A percentile compares a stretch with the other conserved stretches of the same genome.
Evolutionary conservation across 2,888 invertebrate genomes (phyloP).

Genomic region (Rhogogaster chlorosoma): DNA sequence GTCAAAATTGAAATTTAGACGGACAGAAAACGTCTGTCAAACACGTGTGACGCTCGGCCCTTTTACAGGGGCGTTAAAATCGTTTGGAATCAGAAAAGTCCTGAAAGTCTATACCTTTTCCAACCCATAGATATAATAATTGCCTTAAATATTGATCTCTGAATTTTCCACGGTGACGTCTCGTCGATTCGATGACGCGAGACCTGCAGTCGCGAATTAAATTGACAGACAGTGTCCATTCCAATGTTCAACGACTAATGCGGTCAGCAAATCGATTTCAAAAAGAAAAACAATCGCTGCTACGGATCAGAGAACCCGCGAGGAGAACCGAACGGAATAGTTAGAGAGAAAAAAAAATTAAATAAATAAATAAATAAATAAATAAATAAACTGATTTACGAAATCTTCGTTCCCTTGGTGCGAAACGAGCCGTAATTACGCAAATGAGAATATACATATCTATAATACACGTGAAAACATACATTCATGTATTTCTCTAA

Average conservation of each 20-base stretch:
- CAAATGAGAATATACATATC: constrained; percentile 14
- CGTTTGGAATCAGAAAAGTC: no score
- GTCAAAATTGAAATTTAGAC: constrained; percentile 28
- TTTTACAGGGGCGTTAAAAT: not conserved
- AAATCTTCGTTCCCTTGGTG: constrained; percentile 24
- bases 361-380: not conserved
- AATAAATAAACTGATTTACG: constrained; percentile 35
- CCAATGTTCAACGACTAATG: not conserved
- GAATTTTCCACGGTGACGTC: not conserved
- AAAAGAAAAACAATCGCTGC: constrained; percentile 34
- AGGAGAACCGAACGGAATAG: not conserved
- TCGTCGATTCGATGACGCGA: not conserved
- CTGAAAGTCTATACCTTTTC: not conserved
- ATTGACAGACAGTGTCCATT: constrained; percentile 7
- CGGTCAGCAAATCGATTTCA: constrained; percentile 44
- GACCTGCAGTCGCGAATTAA: not conserved
- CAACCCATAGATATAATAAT: not conserved
- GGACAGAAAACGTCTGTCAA: constrained; percentile 16
- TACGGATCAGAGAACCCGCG: constrained; percentile 27
- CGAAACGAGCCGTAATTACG: constrained; percentile 1
- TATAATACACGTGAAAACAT: not conserved
- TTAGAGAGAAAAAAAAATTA: not conserved
- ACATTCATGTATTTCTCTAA: not conserved
- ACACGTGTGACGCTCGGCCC: constrained; percentile 20
- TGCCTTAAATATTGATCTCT: not conserved